These are phyloP conservation scores for Platichthys flesus DNA, from an alignment of 2,113 vertebrate species.

Conservation along the genomic window DNA sequence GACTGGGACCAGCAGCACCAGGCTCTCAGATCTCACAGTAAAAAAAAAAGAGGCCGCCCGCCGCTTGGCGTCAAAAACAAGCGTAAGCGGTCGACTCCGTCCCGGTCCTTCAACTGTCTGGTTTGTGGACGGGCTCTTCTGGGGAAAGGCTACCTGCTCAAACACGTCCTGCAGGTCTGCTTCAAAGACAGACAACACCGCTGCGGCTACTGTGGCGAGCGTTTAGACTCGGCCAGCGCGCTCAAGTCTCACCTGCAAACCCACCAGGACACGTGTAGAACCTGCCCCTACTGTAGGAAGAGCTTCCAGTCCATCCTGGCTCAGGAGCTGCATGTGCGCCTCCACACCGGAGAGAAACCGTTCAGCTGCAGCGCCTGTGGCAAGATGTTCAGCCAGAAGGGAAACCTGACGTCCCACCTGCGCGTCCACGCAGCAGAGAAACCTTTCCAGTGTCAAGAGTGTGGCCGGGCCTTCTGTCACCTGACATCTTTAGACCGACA, in stretches of 20 bases:
- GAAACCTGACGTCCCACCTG: slow-evolving; percentile 56
- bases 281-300: slow-evolving; percentile 60
- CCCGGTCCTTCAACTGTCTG: slow-evolving; percentile 27
- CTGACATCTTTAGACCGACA: slow-evolving; percentile 59
- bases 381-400: slow-evolving; percentile 67
- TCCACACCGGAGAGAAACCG: slow-evolving; percentile 70
- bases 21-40: not conserved
- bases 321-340: slow-evolving; percentile 56
- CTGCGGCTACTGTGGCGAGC: slow-evolving; percentile 60
- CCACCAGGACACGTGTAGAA: slow-evolving; percentile 54
- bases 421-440: slow-evolving; percentile 48
- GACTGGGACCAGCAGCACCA: not conserved
- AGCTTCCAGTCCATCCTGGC: slow-evolving; percentile 63
- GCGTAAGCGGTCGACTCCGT: not conserved
- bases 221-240: not conserved
- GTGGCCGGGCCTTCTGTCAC: slow-evolving; percentile 59
- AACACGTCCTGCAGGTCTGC: slow-evolving; percentile 57
- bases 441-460: slow-evolving; percentile 57
- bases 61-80: not conserved
- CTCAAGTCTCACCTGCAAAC: slow-evolving; percentile 49
- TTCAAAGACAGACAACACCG: slow-evolving; percentile 12
- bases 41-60: slow-evolving; percentile 8
- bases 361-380: slow-evolving; percentile 57
- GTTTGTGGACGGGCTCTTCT: slow-evolving; percentile 52
- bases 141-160: slow-evolving; percentile 64